Evolutionary conservation across 1,140 invertebrate genomes (phyloP).

Genomic region (Aphaenogaster floridana): DNA sequence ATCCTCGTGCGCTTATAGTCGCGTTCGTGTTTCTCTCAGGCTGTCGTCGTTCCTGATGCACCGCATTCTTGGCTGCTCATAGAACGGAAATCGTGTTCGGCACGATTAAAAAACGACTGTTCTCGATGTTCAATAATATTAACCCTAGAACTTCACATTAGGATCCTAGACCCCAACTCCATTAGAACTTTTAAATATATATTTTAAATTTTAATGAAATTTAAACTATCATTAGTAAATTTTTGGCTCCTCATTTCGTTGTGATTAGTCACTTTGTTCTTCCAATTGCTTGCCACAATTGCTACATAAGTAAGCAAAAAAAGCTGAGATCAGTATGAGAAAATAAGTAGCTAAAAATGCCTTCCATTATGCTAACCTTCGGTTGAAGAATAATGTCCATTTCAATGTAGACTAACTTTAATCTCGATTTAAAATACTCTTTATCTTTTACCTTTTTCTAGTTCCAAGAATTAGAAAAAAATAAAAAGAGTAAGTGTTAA

Average conservation of each 20-base stretch:
- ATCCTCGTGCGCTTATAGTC: slow-evolving; percentile 19
- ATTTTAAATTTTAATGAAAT: neutral
- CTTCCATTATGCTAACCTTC: no score
- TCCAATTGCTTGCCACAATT: neutral
- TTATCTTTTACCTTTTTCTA: no score
- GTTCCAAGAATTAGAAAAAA: no score
- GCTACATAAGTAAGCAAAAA: neutral
- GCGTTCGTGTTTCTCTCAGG: slow-evolving; percentile 15
- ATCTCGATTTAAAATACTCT: no score
- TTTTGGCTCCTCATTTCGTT: neutral
- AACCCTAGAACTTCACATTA: neutral
- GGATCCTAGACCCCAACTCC: neutral
- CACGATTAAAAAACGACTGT: neutral
- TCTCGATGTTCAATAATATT: neutral
- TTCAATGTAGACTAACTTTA: no score
- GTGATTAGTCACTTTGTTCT: neutral
- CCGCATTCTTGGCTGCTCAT: neutral
- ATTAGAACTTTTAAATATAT: neutral
- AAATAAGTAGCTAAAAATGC: neutral
- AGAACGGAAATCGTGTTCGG: neutral
- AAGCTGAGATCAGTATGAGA: neutral
- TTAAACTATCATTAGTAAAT: neutral
- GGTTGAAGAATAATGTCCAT: no score
- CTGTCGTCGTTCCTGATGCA: slow-evolving; percentile 38
- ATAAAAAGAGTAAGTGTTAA: no score